Evolutionary conservation across 2,888 invertebrate species (phyloP).

Genomic region (Sthenelais limicola): DNA sequence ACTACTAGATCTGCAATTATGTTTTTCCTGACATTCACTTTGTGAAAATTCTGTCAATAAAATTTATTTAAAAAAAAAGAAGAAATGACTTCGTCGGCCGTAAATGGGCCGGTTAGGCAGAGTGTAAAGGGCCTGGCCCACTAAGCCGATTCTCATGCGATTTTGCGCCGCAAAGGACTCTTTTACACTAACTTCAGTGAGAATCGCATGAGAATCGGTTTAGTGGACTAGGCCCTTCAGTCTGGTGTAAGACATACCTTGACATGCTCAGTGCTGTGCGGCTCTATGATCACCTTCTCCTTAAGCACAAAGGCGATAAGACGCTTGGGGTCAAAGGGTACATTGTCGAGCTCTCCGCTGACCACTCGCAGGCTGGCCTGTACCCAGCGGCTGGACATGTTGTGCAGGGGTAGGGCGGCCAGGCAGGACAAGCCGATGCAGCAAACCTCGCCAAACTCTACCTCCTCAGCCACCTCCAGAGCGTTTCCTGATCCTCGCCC

Average conservation of each 20-base stretch:
- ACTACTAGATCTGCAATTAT: too few relatives aligned
- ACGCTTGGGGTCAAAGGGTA: conserved; percentile 27
- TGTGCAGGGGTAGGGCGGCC: conserved; percentile 56
- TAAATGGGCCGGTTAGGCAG: too few relatives aligned
- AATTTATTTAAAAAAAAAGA: too few relatives aligned
- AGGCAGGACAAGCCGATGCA: conserved; percentile 62
- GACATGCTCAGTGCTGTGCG: conserved; percentile 56
- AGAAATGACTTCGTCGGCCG: too few relatives aligned
- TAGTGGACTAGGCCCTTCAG: not conserved
- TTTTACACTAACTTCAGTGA: too few relatives aligned
- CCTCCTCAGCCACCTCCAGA: conserved; percentile 54
- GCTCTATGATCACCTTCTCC: conserved; percentile 58
- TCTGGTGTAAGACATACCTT: conserved; percentile 52
- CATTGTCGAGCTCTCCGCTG: conserved; percentile 49
- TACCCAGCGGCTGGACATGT: conserved; percentile 60
- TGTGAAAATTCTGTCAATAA: too few relatives aligned
- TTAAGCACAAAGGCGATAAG: conserved; percentile 58
- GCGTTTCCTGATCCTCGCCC: too few relatives aligned
- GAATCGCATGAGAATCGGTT: too few relatives aligned
- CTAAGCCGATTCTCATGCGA: too few relatives aligned
- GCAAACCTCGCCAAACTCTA: conserved; percentile 59
- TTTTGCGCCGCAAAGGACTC: too few relatives aligned
- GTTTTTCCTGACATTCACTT: too few relatives aligned
- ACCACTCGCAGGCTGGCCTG: conserved; percentile 56
- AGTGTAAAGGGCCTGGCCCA: too few relatives aligned